Evolutionary conservation across 2,797 vertebrate genomes (phyloP).

Genomic region (Sebastes dallii): DNA sequence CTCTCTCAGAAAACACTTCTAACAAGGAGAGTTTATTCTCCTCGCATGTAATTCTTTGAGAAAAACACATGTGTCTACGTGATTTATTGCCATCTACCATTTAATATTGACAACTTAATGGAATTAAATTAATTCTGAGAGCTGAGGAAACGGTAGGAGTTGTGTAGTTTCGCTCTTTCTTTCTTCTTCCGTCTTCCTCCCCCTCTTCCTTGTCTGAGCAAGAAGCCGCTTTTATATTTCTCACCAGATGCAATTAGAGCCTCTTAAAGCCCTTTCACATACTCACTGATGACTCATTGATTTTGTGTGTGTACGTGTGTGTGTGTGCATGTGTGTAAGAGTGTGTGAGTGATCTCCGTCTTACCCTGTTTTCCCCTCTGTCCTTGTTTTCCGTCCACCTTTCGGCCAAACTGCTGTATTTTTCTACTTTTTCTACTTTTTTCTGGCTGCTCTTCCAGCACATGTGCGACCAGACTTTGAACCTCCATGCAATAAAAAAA

Average conservation of each 20-base stretch:
- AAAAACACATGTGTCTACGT: not conserved
- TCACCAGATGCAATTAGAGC: constrained; percentile 76
- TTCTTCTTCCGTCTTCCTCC: constrained; percentile 49
- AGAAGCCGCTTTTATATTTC: constrained; percentile 68
- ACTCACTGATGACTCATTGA: constrained; percentile 69
- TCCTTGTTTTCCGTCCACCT: constrained; percentile 55
- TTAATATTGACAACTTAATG: constrained; percentile 44
- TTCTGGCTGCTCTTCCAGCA: constrained; percentile 25
- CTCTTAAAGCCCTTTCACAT: constrained; percentile 72
- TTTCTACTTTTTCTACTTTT: constrained; percentile 10
- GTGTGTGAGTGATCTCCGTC: constrained; percentile 31
- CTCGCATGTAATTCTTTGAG: constrained; percentile 17
- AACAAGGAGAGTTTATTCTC: constrained; percentile 23
- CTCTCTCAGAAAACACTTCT: constrained; percentile 24
- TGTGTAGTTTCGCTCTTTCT: constrained; percentile 45
- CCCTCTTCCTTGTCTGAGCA: constrained; percentile 59
- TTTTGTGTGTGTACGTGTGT: constrained; percentile 43
- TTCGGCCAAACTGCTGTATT: constrained; percentile 24
- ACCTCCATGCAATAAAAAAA: constrained; percentile 34
- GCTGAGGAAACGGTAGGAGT: constrained; percentile 41
- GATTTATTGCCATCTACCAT: constrained; percentile 23
- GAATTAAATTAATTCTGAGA: constrained; percentile 38
- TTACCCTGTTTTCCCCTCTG: constrained; percentile 22
- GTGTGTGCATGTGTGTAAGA: not conserved
- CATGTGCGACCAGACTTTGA: constrained; percentile 56